Evolutionary conservation across 2,113 vertebrate species (phyloP).

Genomic region (Phoxinus phoxinus): DNA sequence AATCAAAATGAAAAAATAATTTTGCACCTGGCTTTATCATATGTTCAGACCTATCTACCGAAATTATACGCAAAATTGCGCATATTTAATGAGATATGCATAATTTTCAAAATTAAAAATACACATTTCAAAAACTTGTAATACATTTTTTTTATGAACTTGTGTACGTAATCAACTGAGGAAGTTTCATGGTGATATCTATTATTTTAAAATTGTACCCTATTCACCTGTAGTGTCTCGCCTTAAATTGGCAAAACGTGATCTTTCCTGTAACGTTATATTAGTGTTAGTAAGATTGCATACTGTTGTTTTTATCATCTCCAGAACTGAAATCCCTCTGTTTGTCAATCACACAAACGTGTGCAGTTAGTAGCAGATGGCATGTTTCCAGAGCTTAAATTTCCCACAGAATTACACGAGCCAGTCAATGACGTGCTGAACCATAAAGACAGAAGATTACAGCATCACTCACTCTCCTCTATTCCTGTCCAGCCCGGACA

Average conservation of each 20-base stretch:
- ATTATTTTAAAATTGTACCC: too few relatives aligned
- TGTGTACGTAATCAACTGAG: too few relatives aligned
- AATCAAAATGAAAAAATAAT: too few relatives aligned
- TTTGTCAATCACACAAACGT: neutral
- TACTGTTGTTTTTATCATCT: neutral
- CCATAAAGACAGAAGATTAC: conserved; percentile 32
- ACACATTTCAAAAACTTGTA: too few relatives aligned
- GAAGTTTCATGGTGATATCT: too few relatives aligned
- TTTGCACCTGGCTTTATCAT: too few relatives aligned
- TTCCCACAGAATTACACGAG: conserved; percentile 3
- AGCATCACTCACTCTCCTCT: neutral
- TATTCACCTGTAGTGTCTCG: too few relatives aligned
- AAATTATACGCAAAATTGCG: too few relatives aligned
- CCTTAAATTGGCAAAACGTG: neutral
- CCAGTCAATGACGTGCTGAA: conserved; percentile 18
- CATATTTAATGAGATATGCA: too few relatives aligned
- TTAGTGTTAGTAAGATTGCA: neutral
- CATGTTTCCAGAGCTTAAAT: neutral
- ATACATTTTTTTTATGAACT: too few relatives aligned
- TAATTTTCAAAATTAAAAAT: too few relatives aligned
- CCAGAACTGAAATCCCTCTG: neutral
- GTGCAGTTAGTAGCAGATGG: conserved; percentile 21
- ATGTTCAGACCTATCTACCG: too few relatives aligned
- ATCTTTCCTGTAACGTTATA: neutral
- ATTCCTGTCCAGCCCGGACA: neutral